Conservation (phyloP, 2,888 invertebrate genomes). For the Ethmia dodecea region DNA sequence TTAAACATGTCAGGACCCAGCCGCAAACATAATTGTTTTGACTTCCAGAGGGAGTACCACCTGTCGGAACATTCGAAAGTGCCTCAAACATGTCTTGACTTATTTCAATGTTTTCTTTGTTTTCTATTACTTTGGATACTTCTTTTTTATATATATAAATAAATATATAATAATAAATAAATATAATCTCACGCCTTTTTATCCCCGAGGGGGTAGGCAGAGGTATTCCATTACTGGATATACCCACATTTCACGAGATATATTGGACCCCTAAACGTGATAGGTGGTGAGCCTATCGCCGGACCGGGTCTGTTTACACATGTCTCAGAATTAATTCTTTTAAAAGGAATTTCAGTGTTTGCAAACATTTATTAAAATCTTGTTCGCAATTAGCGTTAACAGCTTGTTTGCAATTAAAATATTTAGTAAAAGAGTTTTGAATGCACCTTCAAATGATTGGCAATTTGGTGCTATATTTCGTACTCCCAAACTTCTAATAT, state of each 20-base stretch:
- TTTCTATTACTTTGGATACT: no score
- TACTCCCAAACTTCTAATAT: not conserved
- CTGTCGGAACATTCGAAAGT: not conserved
- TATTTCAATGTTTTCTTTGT: not conserved
- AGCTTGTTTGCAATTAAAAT: constrained; percentile 13
- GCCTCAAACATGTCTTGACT: not conserved
- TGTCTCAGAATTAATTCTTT: no score
- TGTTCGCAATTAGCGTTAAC: constrained; percentile 10
- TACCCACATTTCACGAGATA: no score
- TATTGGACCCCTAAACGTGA: no score
- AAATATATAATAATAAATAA: no score
- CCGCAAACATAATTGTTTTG: constrained; percentile 9
- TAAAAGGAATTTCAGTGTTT: constrained; percentile 7
- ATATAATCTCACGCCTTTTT: no score
- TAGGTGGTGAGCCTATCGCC: no score
- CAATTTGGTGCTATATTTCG: constrained; percentile 12
- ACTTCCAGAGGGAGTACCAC: no score
- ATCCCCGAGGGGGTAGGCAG: no score
- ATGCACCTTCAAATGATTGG: constrained; percentile 12
- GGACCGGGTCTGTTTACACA: no score
- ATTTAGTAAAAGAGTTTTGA: constrained; percentile 15
- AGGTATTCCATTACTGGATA: no score
- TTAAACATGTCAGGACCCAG: constrained; percentile 10
- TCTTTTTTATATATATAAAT: no score
- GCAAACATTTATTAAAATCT: constrained; percentile 7